A percentile compares a stretch with the other conserved stretches of the same genome.
phyloP scores from a whole-genome alignment of 2,888 invertebrate genomes.

The Catocala nupta region DNA sequence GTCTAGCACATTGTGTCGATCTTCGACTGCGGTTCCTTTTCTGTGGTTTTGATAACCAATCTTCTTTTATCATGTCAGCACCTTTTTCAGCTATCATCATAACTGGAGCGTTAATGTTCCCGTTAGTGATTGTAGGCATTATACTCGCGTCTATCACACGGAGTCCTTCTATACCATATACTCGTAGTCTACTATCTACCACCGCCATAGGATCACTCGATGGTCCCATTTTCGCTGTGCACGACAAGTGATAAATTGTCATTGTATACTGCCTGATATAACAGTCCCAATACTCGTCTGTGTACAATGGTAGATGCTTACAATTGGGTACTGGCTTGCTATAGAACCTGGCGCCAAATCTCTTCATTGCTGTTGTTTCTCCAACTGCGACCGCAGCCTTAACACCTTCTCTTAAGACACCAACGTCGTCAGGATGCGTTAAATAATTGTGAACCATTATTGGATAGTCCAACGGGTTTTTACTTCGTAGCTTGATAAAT shows the following conservation, averaged over 20 bases:
- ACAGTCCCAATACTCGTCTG: slow-evolving; percentile 96
- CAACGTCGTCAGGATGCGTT: slow-evolving; percentile 94
- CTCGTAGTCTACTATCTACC: slow-evolving; percentile 92
- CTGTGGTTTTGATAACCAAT: slow-evolving; percentile 86
- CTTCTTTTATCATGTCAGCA: slow-evolving; percentile 92
- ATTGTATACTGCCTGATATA: slow-evolving; percentile 94
- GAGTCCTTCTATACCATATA: slow-evolving; percentile 92
- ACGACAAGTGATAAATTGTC: slow-evolving; percentile 95
- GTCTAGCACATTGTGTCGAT: slow-evolving; percentile 63
- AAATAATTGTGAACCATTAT: slow-evolving; percentile 97
- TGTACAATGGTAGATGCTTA: slow-evolving; percentile 91
- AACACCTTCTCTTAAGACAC: slow-evolving; percentile 94
- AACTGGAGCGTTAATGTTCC: slow-evolving; percentile 95
- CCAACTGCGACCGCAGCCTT: slow-evolving; percentile 94
- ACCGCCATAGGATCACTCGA: slow-evolving; percentile 92
- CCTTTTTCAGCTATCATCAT: slow-evolving; percentile 96
- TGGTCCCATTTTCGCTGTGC: slow-evolving; percentile 95
- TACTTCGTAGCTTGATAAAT: slow-evolving; percentile 90
- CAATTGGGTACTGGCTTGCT: slow-evolving; percentile 93
- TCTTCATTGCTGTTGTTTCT: slow-evolving; percentile 92
- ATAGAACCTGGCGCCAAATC: slow-evolving; percentile 93
- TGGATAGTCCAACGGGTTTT: slow-evolving; percentile 93
- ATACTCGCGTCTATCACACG: slow-evolving; percentile 95
- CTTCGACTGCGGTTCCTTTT: slow-evolving; percentile 62
- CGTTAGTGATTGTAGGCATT: slow-evolving; percentile 95